A percentile compares a stretch with the other conserved stretches of the same genome.
Conservation (phyloP, 2,888 invertebrate species). For the Caenorhabditis sp. region DNA sequence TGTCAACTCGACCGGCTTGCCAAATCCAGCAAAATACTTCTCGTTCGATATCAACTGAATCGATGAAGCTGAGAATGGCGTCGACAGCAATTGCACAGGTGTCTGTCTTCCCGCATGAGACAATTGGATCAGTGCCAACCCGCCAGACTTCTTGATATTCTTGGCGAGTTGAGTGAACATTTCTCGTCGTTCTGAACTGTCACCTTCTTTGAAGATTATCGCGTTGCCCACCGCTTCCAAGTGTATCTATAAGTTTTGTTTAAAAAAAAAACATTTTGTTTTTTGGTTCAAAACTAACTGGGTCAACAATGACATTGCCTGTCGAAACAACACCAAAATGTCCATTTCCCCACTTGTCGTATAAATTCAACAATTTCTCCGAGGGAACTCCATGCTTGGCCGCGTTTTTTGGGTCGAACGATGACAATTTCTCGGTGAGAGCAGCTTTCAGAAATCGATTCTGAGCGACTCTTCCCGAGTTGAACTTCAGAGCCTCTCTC, state of each 20-base stretch:
- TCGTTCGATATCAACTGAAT: slow-evolving; percentile 31
- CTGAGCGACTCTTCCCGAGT: slow-evolving; percentile 31
- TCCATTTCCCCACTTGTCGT: slow-evolving; percentile 59
- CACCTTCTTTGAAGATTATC: slow-evolving; percentile 36
- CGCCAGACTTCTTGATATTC: slow-evolving; percentile 44
- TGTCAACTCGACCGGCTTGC: slow-evolving; percentile 50
- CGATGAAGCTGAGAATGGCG: slow-evolving; percentile 55
- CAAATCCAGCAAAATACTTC: slow-evolving; percentile 27
- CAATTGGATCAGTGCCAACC: slow-evolving; percentile 45
- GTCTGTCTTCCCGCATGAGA: slow-evolving; percentile 56
- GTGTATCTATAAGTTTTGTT: slow-evolving; percentile 25
- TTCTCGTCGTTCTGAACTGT: slow-evolving; percentile 22
- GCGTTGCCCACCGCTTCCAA: slow-evolving; percentile 44
- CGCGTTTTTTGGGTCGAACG: slow-evolving; percentile 25
- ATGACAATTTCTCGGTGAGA: slow-evolving; percentile 40
- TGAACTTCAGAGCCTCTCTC: slow-evolving; percentile 39
- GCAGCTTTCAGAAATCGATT: slow-evolving; percentile 55
- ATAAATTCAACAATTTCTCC: slow-evolving; percentile 42
- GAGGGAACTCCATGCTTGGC: slow-evolving; percentile 50
- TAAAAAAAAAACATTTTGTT: no score
- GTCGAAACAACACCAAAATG: slow-evolving; percentile 56
- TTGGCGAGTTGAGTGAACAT: slow-evolving; percentile 32
- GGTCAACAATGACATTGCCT: slow-evolving; percentile 48
- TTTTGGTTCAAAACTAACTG: slow-evolving; percentile 13
- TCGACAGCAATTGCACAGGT: slow-evolving; percentile 35